Evolutionary conservation across 2,113 vertebrate species (phyloP), one percentile per base, ranked within the genome.

Genomic region (Phylloscopus whistleri): DNA sequence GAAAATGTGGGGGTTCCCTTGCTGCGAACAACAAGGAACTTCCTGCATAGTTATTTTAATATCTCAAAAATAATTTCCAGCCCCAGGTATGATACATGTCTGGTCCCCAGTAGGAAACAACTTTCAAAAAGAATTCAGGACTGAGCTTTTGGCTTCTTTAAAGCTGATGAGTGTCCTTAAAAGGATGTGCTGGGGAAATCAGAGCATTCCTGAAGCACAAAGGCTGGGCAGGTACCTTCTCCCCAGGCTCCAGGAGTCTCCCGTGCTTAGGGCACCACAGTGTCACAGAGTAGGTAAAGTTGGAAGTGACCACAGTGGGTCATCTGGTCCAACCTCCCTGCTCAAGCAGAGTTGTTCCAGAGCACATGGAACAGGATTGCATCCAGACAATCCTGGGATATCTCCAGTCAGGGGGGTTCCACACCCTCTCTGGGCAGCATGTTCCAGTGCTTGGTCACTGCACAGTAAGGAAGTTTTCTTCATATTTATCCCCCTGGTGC

Each of bases 21-120:
- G 63, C 82, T 77, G 87, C 39, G 81, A 94, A 79, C 69, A 76
- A 87, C 7, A 27, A 90, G 93, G 90, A 93, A 91, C 90, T 96
- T 95, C 90, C 92, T 89, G 63, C 74, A 76, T 63, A 52, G 53
- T 76, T 76, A 87, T 78, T 95, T 89, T 84, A 87, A 74, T 91
- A 69, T 76, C 67, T 91, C 67, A 68, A 19, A 87, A 94, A 27
- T 73, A 46, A 89, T 87, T 94, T 51, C 67, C 80, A 84, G 74
- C 77, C 76, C 41, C 81, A 85, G 33, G 78, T 91, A 89, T 91
- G 84, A 52, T 89, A 72, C 28, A 7, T 49, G 66, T 53, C 77
- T 14, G 2, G 24, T 87, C 53, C 22, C 63, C 37, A 18, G 39
- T 44, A 49, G 44, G n/a, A 73, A 93, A 94, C 9, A n/a, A 31